These are phyloP conservation scores for Crossaster papposus DNA, from an alignment of 53 echinoderm and acorn worm genomes.

Conservation along the genomic window DNA sequence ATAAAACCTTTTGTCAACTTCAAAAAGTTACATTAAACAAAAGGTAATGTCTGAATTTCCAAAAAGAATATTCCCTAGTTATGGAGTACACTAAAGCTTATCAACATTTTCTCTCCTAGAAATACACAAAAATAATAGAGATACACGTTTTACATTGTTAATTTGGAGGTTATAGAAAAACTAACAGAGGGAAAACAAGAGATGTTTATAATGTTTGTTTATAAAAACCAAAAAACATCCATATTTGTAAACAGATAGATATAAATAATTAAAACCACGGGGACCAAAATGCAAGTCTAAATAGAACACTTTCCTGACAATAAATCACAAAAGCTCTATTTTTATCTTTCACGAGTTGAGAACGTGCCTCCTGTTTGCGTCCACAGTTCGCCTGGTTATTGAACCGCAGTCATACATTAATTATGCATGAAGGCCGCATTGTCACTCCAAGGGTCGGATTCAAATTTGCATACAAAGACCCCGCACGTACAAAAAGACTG, in stretches of 20 bases:
- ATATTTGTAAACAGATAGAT: not conserved
- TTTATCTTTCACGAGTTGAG: not conserved
- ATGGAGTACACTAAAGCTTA: too few relatives aligned
- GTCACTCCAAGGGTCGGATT: not conserved
- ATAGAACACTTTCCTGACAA: not conserved
- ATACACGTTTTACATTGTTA: too few relatives aligned
- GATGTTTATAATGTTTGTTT: not conserved
- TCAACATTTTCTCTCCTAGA: too few relatives aligned
- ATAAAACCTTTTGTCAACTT: too few relatives aligned
- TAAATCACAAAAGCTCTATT: not conserved
- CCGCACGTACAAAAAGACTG: not conserved
- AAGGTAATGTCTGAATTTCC: too few relatives aligned
- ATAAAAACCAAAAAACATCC: not conserved
- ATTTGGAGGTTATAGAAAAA: too few relatives aligned
- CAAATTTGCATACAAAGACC: constrained; percentile 6
- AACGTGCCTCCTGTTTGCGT: not conserved
- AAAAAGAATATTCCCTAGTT: too few relatives aligned
- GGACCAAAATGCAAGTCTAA: constrained; percentile 1
- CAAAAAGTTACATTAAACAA: too few relatives aligned
- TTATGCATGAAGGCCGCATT: not conserved
- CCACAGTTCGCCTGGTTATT: not conserved
- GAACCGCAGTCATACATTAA: not conserved
- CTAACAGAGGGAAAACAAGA: not conserved
- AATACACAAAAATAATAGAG: too few relatives aligned
- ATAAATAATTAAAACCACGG: not conserved